phyloP scores from a whole-genome alignment of 2,797 vertebrate genomes.

The Pseudocheirus occidentalis region DNA sequence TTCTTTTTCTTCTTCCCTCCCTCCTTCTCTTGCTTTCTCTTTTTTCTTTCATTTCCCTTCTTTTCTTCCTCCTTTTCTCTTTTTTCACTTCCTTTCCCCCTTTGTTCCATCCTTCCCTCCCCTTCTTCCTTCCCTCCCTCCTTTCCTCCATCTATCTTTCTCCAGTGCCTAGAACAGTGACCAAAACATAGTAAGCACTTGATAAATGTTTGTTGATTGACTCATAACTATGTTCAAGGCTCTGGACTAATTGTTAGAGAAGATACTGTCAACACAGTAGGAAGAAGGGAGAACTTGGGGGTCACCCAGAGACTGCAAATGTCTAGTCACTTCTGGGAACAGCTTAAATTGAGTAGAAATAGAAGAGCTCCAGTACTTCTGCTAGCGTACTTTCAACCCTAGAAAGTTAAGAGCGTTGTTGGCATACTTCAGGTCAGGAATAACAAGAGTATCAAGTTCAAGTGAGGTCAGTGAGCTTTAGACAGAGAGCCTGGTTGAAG shows the following conservation, averaged over 20 bases:
- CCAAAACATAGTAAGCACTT: not conserved
- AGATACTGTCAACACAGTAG: not conserved
- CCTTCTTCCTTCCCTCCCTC: too few relatives aligned
- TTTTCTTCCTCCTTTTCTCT: not conserved
- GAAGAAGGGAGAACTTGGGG: not conserved
- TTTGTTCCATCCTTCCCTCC: not conserved
- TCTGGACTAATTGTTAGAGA: not conserved
- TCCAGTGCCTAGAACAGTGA: not conserved
- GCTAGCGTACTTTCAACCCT: not conserved
- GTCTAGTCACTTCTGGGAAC: not conserved
- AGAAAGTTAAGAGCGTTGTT: not conserved
- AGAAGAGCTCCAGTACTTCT: not conserved
- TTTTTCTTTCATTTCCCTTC: too few relatives aligned
- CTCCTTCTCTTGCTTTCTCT: not conserved
- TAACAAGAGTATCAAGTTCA: not conserved
- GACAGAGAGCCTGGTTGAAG: not conserved
- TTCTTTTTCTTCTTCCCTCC: not conserved
- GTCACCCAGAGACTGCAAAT: not conserved
- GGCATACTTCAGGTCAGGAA: not conserved
- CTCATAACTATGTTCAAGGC: not conserved
- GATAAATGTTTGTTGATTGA: not conserved
- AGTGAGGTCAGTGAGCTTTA: not conserved
- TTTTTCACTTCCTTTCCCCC: not conserved
- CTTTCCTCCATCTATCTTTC: not conserved
- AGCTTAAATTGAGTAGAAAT: not conserved